These are phyloP conservation scores for Sesamia inferens DNA, from an alignment of 2,888 invertebrate genomes.

Conservation along the genomic window DNA sequence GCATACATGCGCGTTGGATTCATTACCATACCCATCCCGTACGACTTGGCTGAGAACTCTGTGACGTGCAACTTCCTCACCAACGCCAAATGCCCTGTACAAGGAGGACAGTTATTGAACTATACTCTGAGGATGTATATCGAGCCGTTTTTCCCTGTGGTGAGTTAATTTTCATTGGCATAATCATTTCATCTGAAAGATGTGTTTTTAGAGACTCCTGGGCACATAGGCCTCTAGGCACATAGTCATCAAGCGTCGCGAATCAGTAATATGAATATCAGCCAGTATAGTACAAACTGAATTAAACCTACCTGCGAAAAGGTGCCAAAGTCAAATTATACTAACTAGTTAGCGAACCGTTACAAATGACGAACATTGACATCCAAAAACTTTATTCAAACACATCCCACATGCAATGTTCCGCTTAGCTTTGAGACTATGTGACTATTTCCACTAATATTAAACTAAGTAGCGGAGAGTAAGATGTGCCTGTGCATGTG, in stretches of 20 bases:
- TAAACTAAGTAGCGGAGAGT: neutral
- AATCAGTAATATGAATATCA: neutral
- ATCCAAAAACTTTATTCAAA: too few species aligned
- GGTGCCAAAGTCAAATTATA: neutral
- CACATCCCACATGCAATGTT: too few species aligned
- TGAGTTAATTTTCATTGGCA: slow-evolving; percentile 55
- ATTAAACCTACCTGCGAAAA: neutral
- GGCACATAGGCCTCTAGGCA: too few species aligned
- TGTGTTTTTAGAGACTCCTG: neutral
- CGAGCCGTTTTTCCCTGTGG: slow-evolving; percentile 66
- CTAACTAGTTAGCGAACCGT: too few species aligned
- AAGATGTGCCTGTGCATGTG: too few species aligned
- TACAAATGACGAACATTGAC: too few species aligned
- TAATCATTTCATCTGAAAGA: neutral
- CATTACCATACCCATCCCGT: slow-evolving; percentile 31
- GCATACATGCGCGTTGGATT: slow-evolving; percentile 60
- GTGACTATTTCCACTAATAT: too few species aligned
- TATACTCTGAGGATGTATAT: neutral
- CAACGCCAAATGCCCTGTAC: slow-evolving; percentile 69
- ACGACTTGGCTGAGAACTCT: slow-evolving; percentile 63
- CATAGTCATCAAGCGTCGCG: neutral
- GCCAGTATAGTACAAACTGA: neutral
- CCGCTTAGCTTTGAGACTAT: too few species aligned
- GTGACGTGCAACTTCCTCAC: slow-evolving; percentile 73
- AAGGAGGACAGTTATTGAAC: slow-evolving; percentile 1